Evolutionary conservation across 2,888 invertebrate genomes (phyloP).

Genomic region (Conus canariensis): DNA sequence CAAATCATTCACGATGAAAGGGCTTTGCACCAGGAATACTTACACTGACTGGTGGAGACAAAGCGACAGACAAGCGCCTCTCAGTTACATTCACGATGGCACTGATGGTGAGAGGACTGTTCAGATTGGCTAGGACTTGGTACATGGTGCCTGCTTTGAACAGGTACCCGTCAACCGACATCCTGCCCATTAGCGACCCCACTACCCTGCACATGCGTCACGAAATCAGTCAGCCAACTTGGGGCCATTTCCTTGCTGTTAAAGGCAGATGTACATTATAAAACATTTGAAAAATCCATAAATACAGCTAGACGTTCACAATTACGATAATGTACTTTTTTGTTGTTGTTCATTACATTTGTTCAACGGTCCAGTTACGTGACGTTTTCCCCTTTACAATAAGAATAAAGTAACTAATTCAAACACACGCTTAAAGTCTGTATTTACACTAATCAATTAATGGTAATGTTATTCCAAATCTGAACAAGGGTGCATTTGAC

Average conservation of each 20-base stretch:
- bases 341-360: too few species aligned
- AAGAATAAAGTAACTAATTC: too few species aligned
- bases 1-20: too few species aligned
- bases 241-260: too few species aligned
- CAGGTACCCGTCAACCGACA: slow-evolving; percentile 30
- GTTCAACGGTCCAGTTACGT: too few species aligned
- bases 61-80: neutral
- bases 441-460: neutral
- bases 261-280: too few species aligned
- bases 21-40: neutral
- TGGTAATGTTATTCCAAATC: neutral
- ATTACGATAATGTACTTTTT: too few species aligned
- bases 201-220: neutral
- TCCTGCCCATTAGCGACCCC: slow-evolving; percentile 3
- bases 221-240: too few species aligned
- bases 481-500: too few species aligned
- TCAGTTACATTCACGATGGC: neutral
- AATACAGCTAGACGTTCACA: too few species aligned
- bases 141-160: neutral
- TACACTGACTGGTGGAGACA: slow-evolving; percentile 11
- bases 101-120: neutral
- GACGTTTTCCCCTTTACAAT: too few species aligned
- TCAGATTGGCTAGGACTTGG: neutral
- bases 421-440: neutral
- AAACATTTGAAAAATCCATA: too few species aligned